phyloP scores from a whole-genome alignment of 2,888 invertebrate species.

The Diarsia brunnea region DNA sequence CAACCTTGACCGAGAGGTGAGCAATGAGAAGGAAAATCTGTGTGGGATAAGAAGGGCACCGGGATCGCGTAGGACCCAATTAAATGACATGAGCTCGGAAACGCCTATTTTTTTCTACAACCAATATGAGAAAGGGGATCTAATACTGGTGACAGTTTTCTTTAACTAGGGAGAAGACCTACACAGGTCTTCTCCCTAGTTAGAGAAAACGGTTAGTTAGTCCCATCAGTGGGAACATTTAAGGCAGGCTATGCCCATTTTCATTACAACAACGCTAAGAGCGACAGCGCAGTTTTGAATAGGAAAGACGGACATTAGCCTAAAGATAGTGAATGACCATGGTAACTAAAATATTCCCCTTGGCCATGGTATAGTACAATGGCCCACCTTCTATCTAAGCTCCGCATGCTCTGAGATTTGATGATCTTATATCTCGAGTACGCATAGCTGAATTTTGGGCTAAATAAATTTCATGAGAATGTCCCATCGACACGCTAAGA shows the following conservation, averaged over 20 bases:
- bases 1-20: slow-evolving; percentile 16
- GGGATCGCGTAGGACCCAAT: slow-evolving; percentile 16
- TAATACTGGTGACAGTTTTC: neutral
- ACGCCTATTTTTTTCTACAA: neutral
- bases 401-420: too few relatives aligned
- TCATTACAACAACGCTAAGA: neutral
- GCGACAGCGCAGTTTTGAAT: neutral
- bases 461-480: too few relatives aligned
- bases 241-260: neutral
- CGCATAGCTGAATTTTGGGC: too few relatives aligned
- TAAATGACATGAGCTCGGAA: slow-evolving; percentile 12
- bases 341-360: neutral
- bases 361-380: too few relatives aligned
- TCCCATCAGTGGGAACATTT: neutral
- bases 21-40: slow-evolving; percentile 2
- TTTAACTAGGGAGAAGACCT: neutral
- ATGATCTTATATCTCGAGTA: too few relatives aligned
- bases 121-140: too few relatives aligned
- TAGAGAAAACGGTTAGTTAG: too few relatives aligned
- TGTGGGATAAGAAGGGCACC: slow-evolving; percentile 15
- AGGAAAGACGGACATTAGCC: neutral
- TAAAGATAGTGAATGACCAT: neutral
- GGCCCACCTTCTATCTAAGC: too few relatives aligned
- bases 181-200: too few relatives aligned
- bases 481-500: too few relatives aligned